These are phyloP conservation scores for Myocastor coypus DNA, from an alignment of 2,113 vertebrate species.

Conservation along the genomic window DNA sequence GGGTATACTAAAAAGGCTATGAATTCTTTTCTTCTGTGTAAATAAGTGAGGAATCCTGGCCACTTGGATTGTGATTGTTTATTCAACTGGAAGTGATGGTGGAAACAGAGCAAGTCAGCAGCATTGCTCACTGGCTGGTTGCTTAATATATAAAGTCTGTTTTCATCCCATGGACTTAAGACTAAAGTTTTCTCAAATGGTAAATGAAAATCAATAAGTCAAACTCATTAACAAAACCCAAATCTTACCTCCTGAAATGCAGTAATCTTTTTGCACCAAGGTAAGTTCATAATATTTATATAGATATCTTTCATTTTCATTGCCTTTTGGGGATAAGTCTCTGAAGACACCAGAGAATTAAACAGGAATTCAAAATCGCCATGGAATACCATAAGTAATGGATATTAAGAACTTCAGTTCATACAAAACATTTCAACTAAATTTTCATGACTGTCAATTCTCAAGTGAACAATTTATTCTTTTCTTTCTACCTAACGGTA, in stretches of 20 bases:
- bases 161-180: not conserved
- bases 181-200: not conserved
- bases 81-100: not conserved
- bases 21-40: not conserved
- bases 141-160: not conserved
- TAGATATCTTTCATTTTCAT: not conserved
- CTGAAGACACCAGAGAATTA: not conserved
- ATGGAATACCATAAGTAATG: not conserved
- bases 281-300: not conserved
- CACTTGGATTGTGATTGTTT: not conserved
- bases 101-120: not conserved
- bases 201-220: not conserved
- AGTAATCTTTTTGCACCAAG: not conserved
- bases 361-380: not conserved
- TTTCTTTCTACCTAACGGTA: not conserved
- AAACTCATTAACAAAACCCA: not conserved
- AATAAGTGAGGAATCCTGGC: not conserved
- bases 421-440: not conserved
- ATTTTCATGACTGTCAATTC: not conserved
- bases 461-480: slow-evolving; percentile 2
- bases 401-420: not conserved
- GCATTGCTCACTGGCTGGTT: not conserved
- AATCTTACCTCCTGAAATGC: slow-evolving; percentile 23
- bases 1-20: not conserved
- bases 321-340: slow-evolving; percentile 27